phyloP scores from a whole-genome alignment of 2,113 vertebrate species.

The Oryzias javanicus region DNA sequence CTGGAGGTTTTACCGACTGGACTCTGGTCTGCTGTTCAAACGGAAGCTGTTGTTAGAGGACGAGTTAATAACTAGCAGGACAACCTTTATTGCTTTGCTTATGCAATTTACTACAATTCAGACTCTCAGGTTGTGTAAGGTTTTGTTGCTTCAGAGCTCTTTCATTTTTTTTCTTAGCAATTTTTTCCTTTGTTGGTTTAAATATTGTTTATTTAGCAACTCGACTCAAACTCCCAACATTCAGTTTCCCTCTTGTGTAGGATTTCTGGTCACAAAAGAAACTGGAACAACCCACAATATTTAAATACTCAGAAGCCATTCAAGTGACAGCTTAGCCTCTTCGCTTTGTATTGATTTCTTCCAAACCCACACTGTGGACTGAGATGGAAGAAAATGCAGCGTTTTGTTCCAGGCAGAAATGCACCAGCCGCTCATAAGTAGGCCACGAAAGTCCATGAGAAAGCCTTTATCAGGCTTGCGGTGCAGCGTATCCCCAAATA shows the following conservation, averaged over 20 bases:
- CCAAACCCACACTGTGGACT: not conserved
- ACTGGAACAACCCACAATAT: not conserved
- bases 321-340: not conserved
- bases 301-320: slow-evolving; percentile 14
- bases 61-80: too few relatives aligned
- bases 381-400: slow-evolving; percentile 6
- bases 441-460: slow-evolving; percentile 63
- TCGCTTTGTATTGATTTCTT: slow-evolving; percentile 15
- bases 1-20: too few relatives aligned
- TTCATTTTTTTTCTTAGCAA: too few relatives aligned
- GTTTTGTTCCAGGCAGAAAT: slow-evolving; percentile 46
- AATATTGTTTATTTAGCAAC: too few relatives aligned
- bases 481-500: slow-evolving; percentile 65
- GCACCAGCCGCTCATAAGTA: slow-evolving; percentile 52
- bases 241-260: slow-evolving; percentile 17
- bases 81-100: too few relatives aligned
- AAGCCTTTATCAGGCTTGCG: slow-evolving; percentile 51
- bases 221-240: not conserved
- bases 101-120: too few relatives aligned
- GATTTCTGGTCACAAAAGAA: not conserved
- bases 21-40: too few relatives aligned
- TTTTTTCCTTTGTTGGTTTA: too few relatives aligned
- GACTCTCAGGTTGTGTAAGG: too few relatives aligned
- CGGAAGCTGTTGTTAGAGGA: too few relatives aligned
- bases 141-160: too few relatives aligned